A percentile compares a stretch with the other conserved stretches of the same genome.
Evolutionary conservation across 2,113 vertebrate genomes (phyloP).

Genomic region (Apodemus sylvaticus): DNA sequence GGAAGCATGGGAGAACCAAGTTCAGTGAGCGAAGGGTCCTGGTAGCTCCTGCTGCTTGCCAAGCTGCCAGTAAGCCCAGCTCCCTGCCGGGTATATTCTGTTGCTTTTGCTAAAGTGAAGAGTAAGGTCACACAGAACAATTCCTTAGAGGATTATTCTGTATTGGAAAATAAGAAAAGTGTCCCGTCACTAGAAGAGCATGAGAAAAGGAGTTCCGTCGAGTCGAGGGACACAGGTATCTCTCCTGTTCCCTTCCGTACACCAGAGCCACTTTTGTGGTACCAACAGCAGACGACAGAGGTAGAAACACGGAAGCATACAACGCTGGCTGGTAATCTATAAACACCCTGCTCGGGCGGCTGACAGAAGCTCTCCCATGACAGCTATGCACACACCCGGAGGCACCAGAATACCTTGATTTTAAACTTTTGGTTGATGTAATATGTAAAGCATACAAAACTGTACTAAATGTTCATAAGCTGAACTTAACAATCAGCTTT

Average conservation of each 20-base stretch:
- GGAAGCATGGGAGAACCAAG: neutral
- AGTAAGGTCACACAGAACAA: neutral
- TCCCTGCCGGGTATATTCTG: neutral
- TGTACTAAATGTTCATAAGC: neutral
- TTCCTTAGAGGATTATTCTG: neutral
- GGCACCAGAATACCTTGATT: neutral
- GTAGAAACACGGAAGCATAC: neutral
- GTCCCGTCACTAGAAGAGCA: neutral
- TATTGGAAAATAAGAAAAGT: neutral
- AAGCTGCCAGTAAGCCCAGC: neutral
- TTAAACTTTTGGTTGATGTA: neutral
- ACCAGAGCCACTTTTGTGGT: neutral
- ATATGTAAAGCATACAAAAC: neutral
- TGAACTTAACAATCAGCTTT: neutral
- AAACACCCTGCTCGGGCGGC: neutral
- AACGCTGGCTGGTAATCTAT: neutral
- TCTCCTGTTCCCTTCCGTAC: neutral
- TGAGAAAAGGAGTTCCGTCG: neutral
- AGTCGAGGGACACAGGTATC: neutral
- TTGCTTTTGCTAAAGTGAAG: neutral
- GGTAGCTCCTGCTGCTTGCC: too few relatives aligned
- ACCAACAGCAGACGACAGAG: neutral
- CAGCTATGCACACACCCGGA: neutral
- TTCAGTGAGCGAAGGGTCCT: neutral
- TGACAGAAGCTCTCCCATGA: neutral